Evolutionary conservation across 53 echinoderm and acorn worm genomes (phyloP), one percentile per base, ranked within the genome.

Genomic region (Glandiceps talaboti): DNA sequence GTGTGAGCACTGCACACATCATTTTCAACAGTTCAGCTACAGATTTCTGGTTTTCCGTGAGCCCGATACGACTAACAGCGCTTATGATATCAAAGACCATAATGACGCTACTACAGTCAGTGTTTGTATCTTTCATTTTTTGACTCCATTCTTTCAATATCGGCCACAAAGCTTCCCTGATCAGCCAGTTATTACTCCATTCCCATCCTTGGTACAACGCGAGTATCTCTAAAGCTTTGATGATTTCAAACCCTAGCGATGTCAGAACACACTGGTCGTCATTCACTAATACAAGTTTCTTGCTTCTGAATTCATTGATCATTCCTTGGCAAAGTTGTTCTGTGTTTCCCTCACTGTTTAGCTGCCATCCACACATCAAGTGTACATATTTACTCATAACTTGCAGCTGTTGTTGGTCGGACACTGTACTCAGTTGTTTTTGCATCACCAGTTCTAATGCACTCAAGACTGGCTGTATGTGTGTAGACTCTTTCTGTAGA

Each of bases 131-230:
- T 30, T 75, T 72, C 28, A 90, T 75, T 27, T 82, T 79, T 26
- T 81, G 81, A 79, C 83, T 92, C 93, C 93, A 93, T 32, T 77
- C 76, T 85, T 90, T 90, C 31, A 93, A 81, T 1, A 93, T 77
- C 0, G 93, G 93, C 93, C 93, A 93, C 0, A 93, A 85, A 30
- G 83, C 32, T 27, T 90, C 88, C 45, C 85, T 81, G 82, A 93
- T 88, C 32, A 93, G 88, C 33, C 75, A 31, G 76, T 93, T 78
- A 31, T 93, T 90, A 27, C 81, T 93, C 93, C 93, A 93, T 32
- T 86, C 82, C 93, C 93, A 93, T 33, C 93, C 88, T 30, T 79
- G 90, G 74, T 75, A 79, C 1, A 77, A 81, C 1, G 88, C 90
- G 20, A 88, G 80, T 28, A 93, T 33, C 76, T 93, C 93, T 0